Base-by-base conservation (phyloP, 2,797 vertebrate species). In the Esox lucius region DNA sequence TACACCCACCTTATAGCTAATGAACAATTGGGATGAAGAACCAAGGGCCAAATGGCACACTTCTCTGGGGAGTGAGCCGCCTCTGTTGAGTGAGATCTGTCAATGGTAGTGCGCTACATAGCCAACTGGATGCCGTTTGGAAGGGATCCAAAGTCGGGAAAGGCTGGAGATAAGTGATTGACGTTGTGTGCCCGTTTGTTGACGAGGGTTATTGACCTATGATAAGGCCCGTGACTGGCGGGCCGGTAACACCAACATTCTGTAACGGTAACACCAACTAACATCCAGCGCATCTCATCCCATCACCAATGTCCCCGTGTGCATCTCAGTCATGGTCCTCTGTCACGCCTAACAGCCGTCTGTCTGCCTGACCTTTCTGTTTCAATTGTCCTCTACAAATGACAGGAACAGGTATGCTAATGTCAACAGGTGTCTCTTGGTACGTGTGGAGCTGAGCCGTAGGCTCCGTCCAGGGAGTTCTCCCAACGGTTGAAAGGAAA, bases 291-390 rank as follows among this genome's bases (percentile, higher is more conserved):
- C 42, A 85, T 73, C 79, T 24, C 22, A 56, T 53, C 16, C 26
- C 31, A 56, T 59, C 19, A 81, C 81, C 76, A 2, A 75, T 71
- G 67, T 72, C 68, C 70, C 79, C 42, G 11, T 46, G 42, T 75
- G 74, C 84, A 80, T 85, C 76, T 83, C 79, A 86, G 83, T 87
- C 90, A 91, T 90, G 89, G 35, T 75, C 80, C 76, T 80, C 72
- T n/a, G 8, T 19, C 42, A 13, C 42, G 12, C 62, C 9, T 12
- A 13, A 39, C 31, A 11, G 65, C 75, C 84, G 62, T 80, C 64
- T 82, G 80, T 88, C 39, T 86, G 83, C 91, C 85, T 84, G 81
- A 88, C 86, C 64, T 11, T 13, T 65, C 26, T 66, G 64, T 33
- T 19, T 70, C 42, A 11, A 48, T 26, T 70, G 24, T 3, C 46